Evolutionary conservation across 2,888 invertebrate genomes (phyloP).

Genomic region (Brachylomia viminalis): DNA sequence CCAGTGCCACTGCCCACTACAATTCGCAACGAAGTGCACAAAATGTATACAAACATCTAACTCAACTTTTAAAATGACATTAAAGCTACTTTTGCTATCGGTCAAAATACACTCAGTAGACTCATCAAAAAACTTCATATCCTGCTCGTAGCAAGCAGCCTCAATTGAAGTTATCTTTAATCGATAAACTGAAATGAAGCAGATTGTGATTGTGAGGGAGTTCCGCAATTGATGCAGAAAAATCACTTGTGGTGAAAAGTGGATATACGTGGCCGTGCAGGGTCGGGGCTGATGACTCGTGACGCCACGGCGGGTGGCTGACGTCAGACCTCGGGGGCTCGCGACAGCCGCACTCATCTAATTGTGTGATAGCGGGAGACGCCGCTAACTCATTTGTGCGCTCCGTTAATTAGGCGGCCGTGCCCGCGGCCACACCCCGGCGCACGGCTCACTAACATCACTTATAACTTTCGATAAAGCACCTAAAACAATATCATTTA

Average conservation of each 20-base stretch:
- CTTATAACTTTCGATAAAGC: not conserved
- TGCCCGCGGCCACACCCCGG: constrained; percentile 29
- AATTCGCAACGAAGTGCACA: not conserved
- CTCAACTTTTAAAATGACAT: not conserved
- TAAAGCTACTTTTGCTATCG: not conserved
- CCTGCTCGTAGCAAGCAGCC: not conserved
- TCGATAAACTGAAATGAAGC: not conserved
- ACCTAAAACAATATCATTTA: not conserved
- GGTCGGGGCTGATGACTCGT: not conserved
- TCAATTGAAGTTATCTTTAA: not conserved
- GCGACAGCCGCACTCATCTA: constrained; percentile 49
- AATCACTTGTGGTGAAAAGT: not conserved
- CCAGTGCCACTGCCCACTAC: not conserved
- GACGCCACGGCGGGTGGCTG: constrained; percentile 24
- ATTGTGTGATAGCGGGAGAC: constrained; percentile 52
- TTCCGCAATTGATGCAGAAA: not conserved
- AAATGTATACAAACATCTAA: not conserved
- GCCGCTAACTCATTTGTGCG: constrained; percentile 59
- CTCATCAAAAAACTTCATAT: not conserved
- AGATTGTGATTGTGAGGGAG: not conserved
- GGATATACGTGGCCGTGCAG: no score
- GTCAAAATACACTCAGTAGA: not conserved
- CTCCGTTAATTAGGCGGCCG: constrained; percentile 49
- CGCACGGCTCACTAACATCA: not conserved
- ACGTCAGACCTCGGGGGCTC: constrained; percentile 5